Conservation (phyloP, 1,140 invertebrate species). For the Drosophila pallidifrons region DNA sequence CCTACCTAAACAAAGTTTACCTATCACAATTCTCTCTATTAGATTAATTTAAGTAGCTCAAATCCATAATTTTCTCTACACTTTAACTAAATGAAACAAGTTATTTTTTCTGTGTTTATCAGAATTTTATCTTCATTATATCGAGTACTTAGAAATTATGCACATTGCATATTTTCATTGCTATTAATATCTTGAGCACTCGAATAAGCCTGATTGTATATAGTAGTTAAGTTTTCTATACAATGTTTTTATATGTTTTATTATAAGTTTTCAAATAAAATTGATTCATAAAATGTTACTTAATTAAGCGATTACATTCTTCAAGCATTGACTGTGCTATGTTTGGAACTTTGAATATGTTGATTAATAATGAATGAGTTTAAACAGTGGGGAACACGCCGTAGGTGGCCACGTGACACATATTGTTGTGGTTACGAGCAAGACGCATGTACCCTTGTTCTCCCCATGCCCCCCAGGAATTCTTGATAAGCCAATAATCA, state of each 20-base stretch:
- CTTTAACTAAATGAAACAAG: too few species aligned
- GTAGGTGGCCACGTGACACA: constrained; percentile 11
- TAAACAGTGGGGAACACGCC: constrained; percentile 20
- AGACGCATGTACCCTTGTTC: constrained; percentile 88
- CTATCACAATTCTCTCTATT: too few species aligned
- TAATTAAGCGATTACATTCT: not conserved
- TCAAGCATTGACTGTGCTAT: not conserved
- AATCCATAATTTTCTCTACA: too few species aligned
- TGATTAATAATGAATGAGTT: not conserved
- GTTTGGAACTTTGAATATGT: not conserved
- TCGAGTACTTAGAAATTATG: not conserved
- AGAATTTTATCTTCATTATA: not conserved
- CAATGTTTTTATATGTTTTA: constrained; percentile 20
- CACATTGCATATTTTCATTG: constrained; percentile 3
- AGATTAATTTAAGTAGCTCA: too few species aligned
- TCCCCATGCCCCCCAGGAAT: constrained; percentile 88
- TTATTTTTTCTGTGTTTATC: too few species aligned
- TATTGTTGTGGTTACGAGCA: constrained; percentile 85
- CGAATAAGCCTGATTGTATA: constrained; percentile 42
- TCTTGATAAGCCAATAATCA: constrained; percentile 89
- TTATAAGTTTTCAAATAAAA: constrained; percentile 9
- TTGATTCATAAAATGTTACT: not conserved
- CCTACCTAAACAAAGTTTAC: not conserved
- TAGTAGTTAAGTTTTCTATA: constrained; percentile 34
- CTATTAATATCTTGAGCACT: constrained; percentile 17